Percentiles rank a stretch among this genome's conserved stretches.
Evolutionary conservation across 2,113 vertebrate species (phyloP).

Genomic region (Scomber japonicus): DNA sequence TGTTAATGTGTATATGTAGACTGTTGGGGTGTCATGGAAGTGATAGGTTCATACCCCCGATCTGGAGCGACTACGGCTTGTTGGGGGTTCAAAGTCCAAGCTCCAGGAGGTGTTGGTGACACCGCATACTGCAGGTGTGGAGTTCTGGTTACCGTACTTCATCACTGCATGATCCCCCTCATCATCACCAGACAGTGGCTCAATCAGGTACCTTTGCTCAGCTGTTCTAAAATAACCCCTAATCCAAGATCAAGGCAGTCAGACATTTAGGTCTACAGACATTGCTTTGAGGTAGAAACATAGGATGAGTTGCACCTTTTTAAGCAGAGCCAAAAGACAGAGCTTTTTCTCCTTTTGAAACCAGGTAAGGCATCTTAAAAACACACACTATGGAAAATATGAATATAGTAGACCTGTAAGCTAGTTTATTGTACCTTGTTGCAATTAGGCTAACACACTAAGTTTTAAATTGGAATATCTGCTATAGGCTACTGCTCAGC

Average conservation of each 20-base stretch:
- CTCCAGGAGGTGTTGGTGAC: slow-evolving; percentile 86
- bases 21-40: not conserved
- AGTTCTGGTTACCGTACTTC: slow-evolving; percentile 40
- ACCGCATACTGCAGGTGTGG: slow-evolving; percentile 75
- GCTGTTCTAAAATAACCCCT: slow-evolving; percentile 85
- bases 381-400: no score
- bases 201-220: slow-evolving; percentile 83
- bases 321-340: no score
- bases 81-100: slow-evolving; percentile 69
- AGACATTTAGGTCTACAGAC: not conserved
- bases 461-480: no score
- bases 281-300: not conserved
- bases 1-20: not conserved
- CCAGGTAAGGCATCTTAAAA: no score
- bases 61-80: slow-evolving; percentile 76
- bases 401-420: no score
- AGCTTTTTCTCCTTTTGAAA: no score
- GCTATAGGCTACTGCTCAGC: no score
- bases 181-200: slow-evolving; percentile 75
- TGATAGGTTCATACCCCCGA: slow-evolving; percentile 59
- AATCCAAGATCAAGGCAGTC: not conserved
- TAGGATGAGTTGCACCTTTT: no score
- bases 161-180: slow-evolving; percentile 79
- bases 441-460: no score
- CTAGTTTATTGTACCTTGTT: no score